Conservation (phyloP, 2,888 invertebrate species). For the Asteroscopus sphinx region DNA sequence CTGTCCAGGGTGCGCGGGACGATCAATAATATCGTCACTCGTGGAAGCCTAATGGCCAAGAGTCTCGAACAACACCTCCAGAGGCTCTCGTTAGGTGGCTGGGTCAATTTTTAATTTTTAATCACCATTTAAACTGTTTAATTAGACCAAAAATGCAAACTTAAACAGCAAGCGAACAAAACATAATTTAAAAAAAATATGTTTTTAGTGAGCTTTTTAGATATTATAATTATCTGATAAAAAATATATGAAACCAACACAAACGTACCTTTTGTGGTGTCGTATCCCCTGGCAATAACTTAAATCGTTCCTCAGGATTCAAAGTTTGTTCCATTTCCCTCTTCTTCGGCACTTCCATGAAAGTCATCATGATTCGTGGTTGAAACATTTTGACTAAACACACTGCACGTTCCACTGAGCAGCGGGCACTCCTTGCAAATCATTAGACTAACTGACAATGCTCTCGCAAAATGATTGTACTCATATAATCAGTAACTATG, state of each 20-base stretch:
- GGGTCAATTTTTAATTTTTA: too few relatives aligned
- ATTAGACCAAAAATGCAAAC: too few relatives aligned
- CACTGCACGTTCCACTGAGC: slow-evolving; percentile 42
- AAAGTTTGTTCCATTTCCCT: slow-evolving; percentile 20
- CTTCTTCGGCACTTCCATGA: slow-evolving; percentile 52
- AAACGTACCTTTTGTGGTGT: slow-evolving; percentile 22
- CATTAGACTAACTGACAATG: slow-evolving; percentile 57
- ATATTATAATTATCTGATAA: background rate
- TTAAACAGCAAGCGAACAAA: too few relatives aligned
- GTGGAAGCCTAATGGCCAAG: too few relatives aligned
- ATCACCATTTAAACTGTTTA: too few relatives aligned
- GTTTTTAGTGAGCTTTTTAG: too few relatives aligned
- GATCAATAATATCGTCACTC: too few relatives aligned
- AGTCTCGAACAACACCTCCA: too few relatives aligned
- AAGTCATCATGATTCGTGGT: slow-evolving; percentile 57
- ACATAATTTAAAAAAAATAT: too few relatives aligned
- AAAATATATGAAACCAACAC: background rate
- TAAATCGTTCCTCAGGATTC: slow-evolving; percentile 41
- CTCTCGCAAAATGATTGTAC: slow-evolving; percentile 53
- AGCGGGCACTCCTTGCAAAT: slow-evolving; percentile 52
- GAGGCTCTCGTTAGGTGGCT: too few relatives aligned
- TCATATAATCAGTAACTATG: slow-evolving; percentile 29
- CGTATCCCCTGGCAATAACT: slow-evolving; percentile 32
- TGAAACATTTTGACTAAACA: slow-evolving; percentile 56
- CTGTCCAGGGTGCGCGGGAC: too few relatives aligned